These are phyloP conservation scores for Yponomeuta plumbellus DNA, from an alignment of 2,888 invertebrate species.

Conservation along the genomic window DNA sequence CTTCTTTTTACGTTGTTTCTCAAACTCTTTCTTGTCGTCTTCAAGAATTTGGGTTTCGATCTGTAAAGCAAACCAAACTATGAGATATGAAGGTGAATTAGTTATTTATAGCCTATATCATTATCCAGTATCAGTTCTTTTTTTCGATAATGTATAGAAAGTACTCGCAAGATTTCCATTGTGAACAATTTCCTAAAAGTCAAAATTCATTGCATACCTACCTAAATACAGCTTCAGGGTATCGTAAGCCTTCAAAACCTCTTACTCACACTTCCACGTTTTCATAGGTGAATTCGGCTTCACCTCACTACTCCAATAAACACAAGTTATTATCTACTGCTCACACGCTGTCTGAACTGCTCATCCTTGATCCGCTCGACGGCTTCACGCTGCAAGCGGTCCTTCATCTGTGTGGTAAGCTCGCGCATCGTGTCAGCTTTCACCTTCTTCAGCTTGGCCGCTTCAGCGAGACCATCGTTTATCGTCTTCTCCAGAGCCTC, in stretches of 20 bases:
- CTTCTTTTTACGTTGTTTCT: constrained; percentile 67
- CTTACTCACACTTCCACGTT: too few relatives aligned
- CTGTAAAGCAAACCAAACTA: constrained; percentile 28
- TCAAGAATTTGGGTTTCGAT: constrained; percentile 71
- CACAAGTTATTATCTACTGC: neutral
- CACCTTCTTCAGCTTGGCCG: constrained; percentile 44
- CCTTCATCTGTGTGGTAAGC: constrained; percentile 41
- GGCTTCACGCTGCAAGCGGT: neutral
- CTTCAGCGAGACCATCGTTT: constrained; percentile 49
- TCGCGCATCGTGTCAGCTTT: constrained; percentile 47
- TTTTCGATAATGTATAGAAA: too few relatives aligned
- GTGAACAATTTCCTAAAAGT: too few relatives aligned
- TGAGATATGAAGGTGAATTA: too few relatives aligned
- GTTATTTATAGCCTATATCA: too few relatives aligned
- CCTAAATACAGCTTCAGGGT: too few relatives aligned
- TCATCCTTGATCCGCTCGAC: neutral
- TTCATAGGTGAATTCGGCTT: too few relatives aligned
- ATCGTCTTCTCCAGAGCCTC: constrained; percentile 66
- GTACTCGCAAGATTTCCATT: too few relatives aligned
- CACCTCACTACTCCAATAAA: neutral
- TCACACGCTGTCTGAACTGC: neutral
- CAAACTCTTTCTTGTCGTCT: constrained; percentile 77
- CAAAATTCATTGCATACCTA: too few relatives aligned
- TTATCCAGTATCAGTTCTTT: too few relatives aligned
- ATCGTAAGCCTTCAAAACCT: too few relatives aligned